Evolutionary conservation across 1,140 invertebrate species (phyloP).

Genomic region (Olivierus martensii): DNA sequence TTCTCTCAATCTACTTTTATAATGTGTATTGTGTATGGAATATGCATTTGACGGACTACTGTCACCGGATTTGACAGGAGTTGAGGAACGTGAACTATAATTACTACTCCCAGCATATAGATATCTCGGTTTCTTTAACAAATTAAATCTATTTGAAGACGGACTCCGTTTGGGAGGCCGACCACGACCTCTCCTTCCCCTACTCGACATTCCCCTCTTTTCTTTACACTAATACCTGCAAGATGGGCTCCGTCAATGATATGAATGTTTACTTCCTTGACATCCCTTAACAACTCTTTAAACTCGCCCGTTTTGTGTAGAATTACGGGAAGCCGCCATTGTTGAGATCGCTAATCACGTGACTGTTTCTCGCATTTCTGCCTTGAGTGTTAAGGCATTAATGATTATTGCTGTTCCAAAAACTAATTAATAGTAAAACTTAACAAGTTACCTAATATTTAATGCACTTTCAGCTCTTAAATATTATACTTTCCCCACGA

Average conservation of each 20-base stretch:
- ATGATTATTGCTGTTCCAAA: no score
- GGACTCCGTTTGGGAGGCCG: slow-evolving; percentile 16
- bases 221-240: not conserved
- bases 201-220: slow-evolving; percentile 8
- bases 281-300: not conserved
- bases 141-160: slow-evolving; percentile 14
- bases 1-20: slow-evolving; percentile 13
- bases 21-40: slow-evolving; percentile 3
- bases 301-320: not conserved
- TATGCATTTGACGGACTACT: slow-evolving; percentile 11
- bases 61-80: slow-evolving; percentile 8
- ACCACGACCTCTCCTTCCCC: slow-evolving; percentile 16
- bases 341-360: not conserved
- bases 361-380: no score
- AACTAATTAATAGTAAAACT: no score
- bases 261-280: not conserved
- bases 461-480: no score
- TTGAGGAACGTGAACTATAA: slow-evolving; percentile 9
- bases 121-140: slow-evolving; percentile 17
- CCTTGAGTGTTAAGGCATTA: no score
- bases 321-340: not conserved
- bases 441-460: no score
- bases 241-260: not conserved
- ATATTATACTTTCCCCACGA: no score
- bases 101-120: slow-evolving; percentile 16